Percentiles rank a stretch among this genome's conserved stretches.
phyloP scores from a whole-genome alignment of 1,140 invertebrate species.

The Bombyx mandarina region DNA sequence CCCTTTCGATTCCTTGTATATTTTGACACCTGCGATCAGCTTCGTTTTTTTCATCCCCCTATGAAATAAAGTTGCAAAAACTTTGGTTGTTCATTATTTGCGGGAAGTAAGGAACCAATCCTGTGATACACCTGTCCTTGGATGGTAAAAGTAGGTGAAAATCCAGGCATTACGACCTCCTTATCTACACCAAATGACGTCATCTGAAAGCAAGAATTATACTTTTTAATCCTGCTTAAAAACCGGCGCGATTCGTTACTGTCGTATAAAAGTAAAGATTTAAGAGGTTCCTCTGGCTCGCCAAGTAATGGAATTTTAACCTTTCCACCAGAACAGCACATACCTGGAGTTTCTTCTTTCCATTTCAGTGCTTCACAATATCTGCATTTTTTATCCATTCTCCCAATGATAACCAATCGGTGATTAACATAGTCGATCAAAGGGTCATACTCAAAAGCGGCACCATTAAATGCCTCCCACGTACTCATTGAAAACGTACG shows the following conservation, averaged over 20 bases:
- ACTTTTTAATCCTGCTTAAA: slow-evolving; percentile 41
- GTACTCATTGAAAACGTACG: too few relatives aligned
- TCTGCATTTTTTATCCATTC: too few relatives aligned
- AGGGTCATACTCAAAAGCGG: too few relatives aligned
- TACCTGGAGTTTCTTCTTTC: slow-evolving; percentile 22
- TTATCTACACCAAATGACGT: slow-evolving; percentile 48
- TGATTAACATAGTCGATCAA: too few relatives aligned
- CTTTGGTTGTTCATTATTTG: too few relatives aligned
- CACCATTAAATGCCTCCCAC: too few relatives aligned
- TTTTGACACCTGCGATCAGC: slow-evolving; percentile 19
- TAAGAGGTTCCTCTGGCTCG: slow-evolving; percentile 25
- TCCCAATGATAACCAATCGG: too few relatives aligned
- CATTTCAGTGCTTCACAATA: slow-evolving; percentile 24
- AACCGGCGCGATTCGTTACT: slow-evolving; percentile 43
- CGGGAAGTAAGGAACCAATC: slow-evolving; percentile 38
- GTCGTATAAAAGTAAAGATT: slow-evolving; percentile 21
- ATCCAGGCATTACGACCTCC: slow-evolving; percentile 25
- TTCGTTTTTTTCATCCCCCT: slow-evolving; percentile 19
- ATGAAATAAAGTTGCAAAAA: too few relatives aligned
- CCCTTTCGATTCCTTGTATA: slow-evolving; percentile 20
- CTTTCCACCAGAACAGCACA: slow-evolving; percentile 34
- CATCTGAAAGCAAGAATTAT: slow-evolving; percentile 48
- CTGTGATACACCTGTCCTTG: slow-evolving; percentile 61
- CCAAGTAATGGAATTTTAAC: slow-evolving; percentile 21
- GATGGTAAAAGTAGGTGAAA: slow-evolving; percentile 52